These are phyloP conservation scores for Sebastes matsubarae DNA, from an alignment of 2,797 vertebrate species.

Conservation along the genomic window DNA sequence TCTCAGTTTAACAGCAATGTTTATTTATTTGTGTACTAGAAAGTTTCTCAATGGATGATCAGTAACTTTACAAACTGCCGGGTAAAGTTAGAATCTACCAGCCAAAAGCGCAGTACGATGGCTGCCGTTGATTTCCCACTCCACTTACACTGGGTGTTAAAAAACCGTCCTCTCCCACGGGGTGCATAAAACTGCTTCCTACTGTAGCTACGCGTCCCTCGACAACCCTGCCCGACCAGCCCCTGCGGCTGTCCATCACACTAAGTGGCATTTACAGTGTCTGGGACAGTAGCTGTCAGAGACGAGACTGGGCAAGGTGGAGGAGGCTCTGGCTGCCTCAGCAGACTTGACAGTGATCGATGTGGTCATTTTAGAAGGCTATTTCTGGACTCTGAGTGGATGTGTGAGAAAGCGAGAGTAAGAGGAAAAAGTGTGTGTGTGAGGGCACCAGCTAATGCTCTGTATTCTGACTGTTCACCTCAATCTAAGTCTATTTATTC, in stretches of 20 bases:
- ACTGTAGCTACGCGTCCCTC: background rate
- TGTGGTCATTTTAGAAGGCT: slow-evolving; percentile 66
- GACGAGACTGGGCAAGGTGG: slow-evolving; percentile 35
- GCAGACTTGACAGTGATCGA: slow-evolving; percentile 67
- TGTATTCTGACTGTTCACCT: slow-evolving; percentile 40
- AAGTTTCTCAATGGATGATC: background rate
- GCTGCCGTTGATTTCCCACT: slow-evolving; percentile 8
- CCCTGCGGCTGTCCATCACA: slow-evolving; percentile 53
- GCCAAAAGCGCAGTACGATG: background rate
- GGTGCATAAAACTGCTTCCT: background rate
- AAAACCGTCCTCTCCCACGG: slow-evolving; percentile 8
- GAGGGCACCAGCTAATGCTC: background rate
- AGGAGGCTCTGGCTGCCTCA: slow-evolving; percentile 37
- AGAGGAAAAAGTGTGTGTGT: background rate
- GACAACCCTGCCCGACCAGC: background rate
- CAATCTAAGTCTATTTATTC: slow-evolving; percentile 45
- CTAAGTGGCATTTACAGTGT: slow-evolving; percentile 67
- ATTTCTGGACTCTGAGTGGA: slow-evolving; percentile 55
- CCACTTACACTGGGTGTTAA: background rate
- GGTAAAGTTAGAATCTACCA: background rate
- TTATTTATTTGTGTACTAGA: background rate
- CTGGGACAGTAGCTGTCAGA: slow-evolving; percentile 58
- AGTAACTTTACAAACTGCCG: background rate
- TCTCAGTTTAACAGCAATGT: background rate
- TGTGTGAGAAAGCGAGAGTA: slow-evolving; percentile 10